A percentile compares a stretch with the other conserved stretches of the same genome.
Evolutionary conservation across 2,888 invertebrate species (phyloP).

Genomic region (Drosophila diplacantha): DNA sequence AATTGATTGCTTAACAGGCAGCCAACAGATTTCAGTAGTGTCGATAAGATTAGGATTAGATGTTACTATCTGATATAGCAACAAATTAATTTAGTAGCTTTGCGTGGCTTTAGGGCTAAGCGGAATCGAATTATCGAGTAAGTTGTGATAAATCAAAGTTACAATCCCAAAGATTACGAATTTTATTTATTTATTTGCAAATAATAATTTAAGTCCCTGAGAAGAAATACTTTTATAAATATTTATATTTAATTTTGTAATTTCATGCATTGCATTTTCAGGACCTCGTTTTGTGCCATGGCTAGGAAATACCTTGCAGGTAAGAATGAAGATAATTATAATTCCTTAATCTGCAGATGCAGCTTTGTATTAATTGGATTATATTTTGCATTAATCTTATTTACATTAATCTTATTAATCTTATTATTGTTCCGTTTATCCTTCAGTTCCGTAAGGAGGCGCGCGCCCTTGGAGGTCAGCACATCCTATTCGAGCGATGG

Average conservation of each 20-base stretch:
- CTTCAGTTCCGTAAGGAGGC: slow-evolving; percentile 73
- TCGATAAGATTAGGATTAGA: slow-evolving; percentile 50
- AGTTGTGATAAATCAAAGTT: background rate
- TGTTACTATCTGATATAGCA: background rate
- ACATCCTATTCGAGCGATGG: slow-evolving; percentile 79
- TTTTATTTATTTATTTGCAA: background rate
- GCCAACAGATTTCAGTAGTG: slow-evolving; percentile 44
- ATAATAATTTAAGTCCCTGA: background rate
- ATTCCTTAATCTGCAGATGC: background rate
- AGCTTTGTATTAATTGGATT: background rate
- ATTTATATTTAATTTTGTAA: background rate
- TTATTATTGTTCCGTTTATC: background rate
- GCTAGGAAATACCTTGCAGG: slow-evolving; percentile 72
- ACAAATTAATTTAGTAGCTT: slow-evolving; percentile 3
- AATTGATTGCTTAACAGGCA: slow-evolving; percentile 31
- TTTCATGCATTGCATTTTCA: slow-evolving; percentile 27
- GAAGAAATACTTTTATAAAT: background rate
- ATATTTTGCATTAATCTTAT: background rate
- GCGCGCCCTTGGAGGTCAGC: slow-evolving; percentile 78
- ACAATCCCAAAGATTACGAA: background rate
- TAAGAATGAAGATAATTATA: background rate
- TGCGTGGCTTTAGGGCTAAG: background rate
- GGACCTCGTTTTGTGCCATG: slow-evolving; percentile 76
- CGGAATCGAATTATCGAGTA: background rate
- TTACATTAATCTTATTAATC: too few relatives aligned